Percentiles rank a stretch among this genome's conserved stretches.
Conservation (phyloP, 2,888 invertebrate species). For the Macrosoma leucophasiata region DNA sequence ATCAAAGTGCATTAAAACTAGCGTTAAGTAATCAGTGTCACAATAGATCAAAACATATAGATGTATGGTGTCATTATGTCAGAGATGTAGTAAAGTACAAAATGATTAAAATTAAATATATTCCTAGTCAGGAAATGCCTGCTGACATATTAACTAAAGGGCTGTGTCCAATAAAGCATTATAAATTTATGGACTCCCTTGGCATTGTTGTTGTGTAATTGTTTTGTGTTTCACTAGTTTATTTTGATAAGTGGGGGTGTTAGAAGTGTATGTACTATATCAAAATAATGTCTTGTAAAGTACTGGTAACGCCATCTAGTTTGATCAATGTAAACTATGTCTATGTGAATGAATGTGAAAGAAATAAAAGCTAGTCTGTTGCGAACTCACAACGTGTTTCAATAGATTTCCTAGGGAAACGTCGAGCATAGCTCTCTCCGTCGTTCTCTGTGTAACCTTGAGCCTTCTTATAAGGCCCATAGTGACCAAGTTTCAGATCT, state of each 20-base stretch:
- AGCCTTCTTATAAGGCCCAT: too few species aligned
- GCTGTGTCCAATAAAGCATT: slow-evolving; percentile 13
- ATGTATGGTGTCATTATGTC: slow-evolving; percentile 11
- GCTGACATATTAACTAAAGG: slow-evolving; percentile 17
- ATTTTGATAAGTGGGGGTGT: slow-evolving; percentile 7
- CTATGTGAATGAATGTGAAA: too few species aligned
- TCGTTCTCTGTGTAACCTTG: too few species aligned
- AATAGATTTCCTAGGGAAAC: too few species aligned
- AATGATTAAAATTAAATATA: slow-evolving; percentile 7
- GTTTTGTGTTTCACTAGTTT: not conserved
- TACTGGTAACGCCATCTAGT: too few species aligned
- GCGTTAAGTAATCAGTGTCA: slow-evolving; percentile 1
- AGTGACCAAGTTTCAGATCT: too few species aligned
- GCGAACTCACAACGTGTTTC: too few species aligned
- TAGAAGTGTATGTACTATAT: too few species aligned
- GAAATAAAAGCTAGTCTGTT: too few species aligned
- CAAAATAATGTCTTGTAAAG: too few species aligned
- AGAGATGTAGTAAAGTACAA: slow-evolving; percentile 11
- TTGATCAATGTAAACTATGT: too few species aligned
- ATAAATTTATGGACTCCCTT: slow-evolving; percentile 7
- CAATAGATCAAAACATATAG: slow-evolving; percentile 10
- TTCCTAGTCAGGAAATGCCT: slow-evolving; percentile 13
- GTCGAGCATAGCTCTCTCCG: too few species aligned
- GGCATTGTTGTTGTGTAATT: not conserved
- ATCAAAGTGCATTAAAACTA: slow-evolving; percentile 9